Percentiles rank a stretch among this genome's conserved stretches.
These are phyloP conservation scores for Brachymystax lenok DNA, from an alignment of 2,797 vertebrate genomes.

Conservation along the genomic window DNA sequence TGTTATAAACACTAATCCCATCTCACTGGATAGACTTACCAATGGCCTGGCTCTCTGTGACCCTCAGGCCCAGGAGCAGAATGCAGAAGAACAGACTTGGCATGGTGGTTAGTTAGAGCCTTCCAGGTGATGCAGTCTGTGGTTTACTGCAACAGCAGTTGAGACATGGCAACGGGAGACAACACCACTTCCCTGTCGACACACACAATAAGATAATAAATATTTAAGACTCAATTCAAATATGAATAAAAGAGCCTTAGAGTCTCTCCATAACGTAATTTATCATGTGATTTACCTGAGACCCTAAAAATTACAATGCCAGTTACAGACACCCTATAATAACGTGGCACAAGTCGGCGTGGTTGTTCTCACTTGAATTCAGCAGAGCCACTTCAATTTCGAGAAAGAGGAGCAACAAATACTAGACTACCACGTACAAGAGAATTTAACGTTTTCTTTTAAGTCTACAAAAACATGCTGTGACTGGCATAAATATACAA, in stretches of 20 bases:
- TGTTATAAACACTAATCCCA: not conserved
- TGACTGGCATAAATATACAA: not conserved
- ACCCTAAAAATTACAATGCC: not conserved
- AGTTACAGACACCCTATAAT: not conserved
- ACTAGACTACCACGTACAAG: no score
- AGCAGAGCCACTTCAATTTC: not conserved
- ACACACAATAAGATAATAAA: not conserved
- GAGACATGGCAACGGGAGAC: not conserved
- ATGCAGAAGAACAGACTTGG: conserved; percentile 52
- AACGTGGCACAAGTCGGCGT: no score
- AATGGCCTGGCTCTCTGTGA: conserved; percentile 33
- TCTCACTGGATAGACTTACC: conserved; percentile 7
- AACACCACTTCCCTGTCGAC: not conserved
- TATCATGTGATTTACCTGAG: not conserved
- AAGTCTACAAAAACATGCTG: not conserved
- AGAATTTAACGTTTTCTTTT: not conserved
- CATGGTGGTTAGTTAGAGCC: conserved; percentile 2
- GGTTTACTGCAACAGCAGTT: not conserved
- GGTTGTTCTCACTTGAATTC: not conserved
- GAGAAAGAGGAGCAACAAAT: not conserved
- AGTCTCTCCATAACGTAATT: not conserved
- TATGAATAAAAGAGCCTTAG: not conserved
- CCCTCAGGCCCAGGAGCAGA: conserved; percentile 46
- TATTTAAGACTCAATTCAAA: not conserved
- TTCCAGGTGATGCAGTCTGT: not conserved